Percentiles rank a stretch among this genome's conserved stretches.
phyloP scores from a whole-genome alignment of 1,140 invertebrate species.

The Hypsibius dujardini region DNA sequence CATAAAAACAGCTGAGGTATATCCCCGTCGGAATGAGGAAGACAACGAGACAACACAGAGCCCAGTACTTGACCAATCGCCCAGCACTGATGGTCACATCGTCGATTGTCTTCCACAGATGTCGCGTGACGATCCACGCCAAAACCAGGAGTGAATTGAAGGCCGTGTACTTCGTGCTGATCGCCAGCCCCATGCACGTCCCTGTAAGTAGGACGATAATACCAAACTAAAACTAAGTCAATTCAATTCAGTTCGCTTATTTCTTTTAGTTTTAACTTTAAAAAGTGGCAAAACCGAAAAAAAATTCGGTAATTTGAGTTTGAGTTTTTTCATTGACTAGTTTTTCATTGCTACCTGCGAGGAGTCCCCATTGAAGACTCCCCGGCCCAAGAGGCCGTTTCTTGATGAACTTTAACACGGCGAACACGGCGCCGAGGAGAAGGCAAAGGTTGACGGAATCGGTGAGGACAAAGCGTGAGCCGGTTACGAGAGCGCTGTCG shows the following conservation, averaged over 20 bases:
- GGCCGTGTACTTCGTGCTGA: slow-evolving; percentile 74
- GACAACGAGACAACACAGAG: slow-evolving; percentile 41
- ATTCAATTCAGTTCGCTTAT: too few species aligned
- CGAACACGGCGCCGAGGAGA: slow-evolving; percentile 56
- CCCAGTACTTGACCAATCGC: slow-evolving; percentile 39
- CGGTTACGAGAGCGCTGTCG: slow-evolving; percentile 79
- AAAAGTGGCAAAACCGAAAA: too few species aligned
- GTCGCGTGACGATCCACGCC: slow-evolving; percentile 47
- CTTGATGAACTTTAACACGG: slow-evolving; percentile 52
- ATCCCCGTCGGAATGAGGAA: slow-evolving; percentile 46
- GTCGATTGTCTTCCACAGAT: slow-evolving; percentile 53
- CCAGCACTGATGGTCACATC: slow-evolving; percentile 37
- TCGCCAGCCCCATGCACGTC: slow-evolving; percentile 21
- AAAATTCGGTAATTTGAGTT: too few species aligned
- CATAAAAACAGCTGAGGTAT: slow-evolving; percentile 66
- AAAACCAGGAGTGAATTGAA: slow-evolving; percentile 59
- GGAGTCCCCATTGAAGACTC: slow-evolving; percentile 27
- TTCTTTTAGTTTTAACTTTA: too few species aligned
- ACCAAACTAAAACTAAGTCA: too few species aligned
- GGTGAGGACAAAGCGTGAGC: slow-evolving; percentile 84
- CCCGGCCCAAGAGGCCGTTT: slow-evolving; percentile 25
- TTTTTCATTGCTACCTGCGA: too few species aligned
- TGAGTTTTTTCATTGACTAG: too few species aligned
- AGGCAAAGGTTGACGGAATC: slow-evolving; percentile 80
- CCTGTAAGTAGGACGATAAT: too few species aligned